Conservation (phyloP, 2,888 invertebrate genomes). For the Caenorhabditis japonica region DNA sequence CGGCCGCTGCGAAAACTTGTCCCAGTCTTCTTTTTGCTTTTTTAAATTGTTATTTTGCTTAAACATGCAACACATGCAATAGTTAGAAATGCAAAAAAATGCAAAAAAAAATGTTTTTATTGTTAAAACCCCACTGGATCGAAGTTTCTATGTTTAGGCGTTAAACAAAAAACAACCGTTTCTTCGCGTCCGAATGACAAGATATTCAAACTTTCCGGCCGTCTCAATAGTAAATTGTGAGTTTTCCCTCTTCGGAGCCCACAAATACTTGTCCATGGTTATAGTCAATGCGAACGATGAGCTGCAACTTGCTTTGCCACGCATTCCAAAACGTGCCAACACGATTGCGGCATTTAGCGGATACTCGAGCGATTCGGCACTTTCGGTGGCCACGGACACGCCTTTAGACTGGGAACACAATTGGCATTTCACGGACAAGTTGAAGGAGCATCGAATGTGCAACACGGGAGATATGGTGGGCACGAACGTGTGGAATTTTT, state of each 20-base stretch:
- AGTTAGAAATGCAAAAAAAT: too few species aligned
- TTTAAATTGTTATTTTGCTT: too few species aligned
- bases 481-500: not conserved
- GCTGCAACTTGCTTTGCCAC: conserved; percentile 14
- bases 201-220: conserved; percentile 34
- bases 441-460: conserved; percentile 25
- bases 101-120: too few species aligned
- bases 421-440: conserved; percentile 33
- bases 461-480: conserved; percentile 10
- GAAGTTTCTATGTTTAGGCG: too few species aligned
- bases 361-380: conserved; percentile 35
- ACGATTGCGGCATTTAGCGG: conserved; percentile 33
- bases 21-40: too few species aligned
- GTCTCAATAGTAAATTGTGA: conserved; percentile 29
- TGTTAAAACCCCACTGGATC: too few species aligned
- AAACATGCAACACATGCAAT: too few species aligned
- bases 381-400: conserved; percentile 22
- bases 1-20: too few species aligned
- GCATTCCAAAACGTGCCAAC: conserved; percentile 15
- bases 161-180: not conserved
- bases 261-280: not conserved
- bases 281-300: conserved; percentile 22
- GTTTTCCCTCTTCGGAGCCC: not conserved
- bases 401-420: conserved; percentile 38
- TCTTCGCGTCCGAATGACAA: conserved; percentile 20